Evolutionary conservation across 2,797 vertebrate genomes (phyloP), one percentile per base, ranked within the genome.

Genomic region (Triplophysa bombifrons): DNA sequence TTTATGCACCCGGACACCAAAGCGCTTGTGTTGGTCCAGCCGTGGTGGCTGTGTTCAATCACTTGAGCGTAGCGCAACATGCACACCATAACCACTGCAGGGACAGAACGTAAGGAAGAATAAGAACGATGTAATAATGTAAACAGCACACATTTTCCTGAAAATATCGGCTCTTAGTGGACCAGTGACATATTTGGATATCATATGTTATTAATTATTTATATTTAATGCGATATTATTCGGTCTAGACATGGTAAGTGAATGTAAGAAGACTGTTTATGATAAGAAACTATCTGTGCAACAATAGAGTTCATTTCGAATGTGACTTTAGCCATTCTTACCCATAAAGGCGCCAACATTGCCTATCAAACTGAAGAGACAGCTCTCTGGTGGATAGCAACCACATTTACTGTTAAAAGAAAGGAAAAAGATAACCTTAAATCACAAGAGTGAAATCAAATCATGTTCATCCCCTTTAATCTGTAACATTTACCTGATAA

Each of bases 281-380:
- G 4, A 34, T 34, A 46, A 46, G 11, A 46, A 46, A 10, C 12
- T 12, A 14, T 14, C 46, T 48, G 2, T 13, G 13, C 12, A 48
- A 48, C 46, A 48, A 48, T 48, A 48, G 38, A 41, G 38, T 41
- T 1, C 1, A 34, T 34, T 34, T 34, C 34, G 46, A 48, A 48
- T 48, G 13, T 17, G 25, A 16, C 27, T 30, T 30, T 63, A 6
- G 30, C 34, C 16, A 63, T 63, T 61, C 68, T 94, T 88, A 98
- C 96, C 96, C 96, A 96, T 96, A 88, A 98, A 96, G 80, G 96
- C 96, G 83, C 96, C 96, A 65, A 97, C 85, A 68, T 98, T 98
- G 80, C 96, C 95, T 64, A 97, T 97, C 86, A 98, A 92, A 88
- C 96, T 97, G 93, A 98, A 98, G 85, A 98, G 91, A 85, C 96